Percentiles rank a stretch among this genome's conserved stretches.
phyloP scores from a whole-genome alignment of 1,140 invertebrate genomes.

The Hycleus cichorii region DNA sequence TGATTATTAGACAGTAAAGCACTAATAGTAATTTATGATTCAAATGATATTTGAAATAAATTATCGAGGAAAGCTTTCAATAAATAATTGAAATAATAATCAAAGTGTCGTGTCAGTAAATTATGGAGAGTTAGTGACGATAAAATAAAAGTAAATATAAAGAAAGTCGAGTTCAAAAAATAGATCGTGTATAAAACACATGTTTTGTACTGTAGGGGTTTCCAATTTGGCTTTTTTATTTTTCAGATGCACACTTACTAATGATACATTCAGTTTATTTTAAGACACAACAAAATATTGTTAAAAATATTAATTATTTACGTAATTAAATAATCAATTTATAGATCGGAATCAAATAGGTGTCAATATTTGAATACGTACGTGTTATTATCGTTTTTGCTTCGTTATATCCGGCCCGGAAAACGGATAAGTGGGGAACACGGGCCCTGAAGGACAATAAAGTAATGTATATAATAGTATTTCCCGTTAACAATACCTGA shows the following conservation, averaged over 20 bases:
- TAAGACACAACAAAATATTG: constrained; percentile 6
- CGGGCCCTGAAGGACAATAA: constrained; percentile 8
- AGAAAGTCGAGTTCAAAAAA: constrained; percentile 10
- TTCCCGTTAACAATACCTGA: constrained; percentile 15
- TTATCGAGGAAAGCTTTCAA: too few species aligned
- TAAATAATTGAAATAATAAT: neutral
- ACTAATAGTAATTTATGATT: too few species aligned
- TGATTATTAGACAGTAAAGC: too few species aligned
- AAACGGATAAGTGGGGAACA: neutral
- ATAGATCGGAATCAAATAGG: too few species aligned
- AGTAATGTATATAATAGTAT: constrained; percentile 10
- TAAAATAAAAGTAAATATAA: constrained; percentile 12
- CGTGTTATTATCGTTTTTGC: neutral
- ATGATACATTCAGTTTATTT: constrained; percentile 13
- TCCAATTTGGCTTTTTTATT: neutral
- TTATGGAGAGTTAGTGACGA: constrained; percentile 7
- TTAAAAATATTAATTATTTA: too few species aligned
- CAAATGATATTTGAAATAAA: too few species aligned
- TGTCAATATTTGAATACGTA: too few species aligned
- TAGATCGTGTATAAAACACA: constrained; percentile 12
- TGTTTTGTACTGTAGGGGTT: constrained; percentile 11
- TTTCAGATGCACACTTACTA: neutral
- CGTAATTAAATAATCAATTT: too few species aligned
- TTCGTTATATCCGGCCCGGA: constrained; percentile 1
- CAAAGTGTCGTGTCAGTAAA: neutral